Conservation (phyloP, 2,797 vertebrate genomes). For the Alcedo atthis region DNA sequence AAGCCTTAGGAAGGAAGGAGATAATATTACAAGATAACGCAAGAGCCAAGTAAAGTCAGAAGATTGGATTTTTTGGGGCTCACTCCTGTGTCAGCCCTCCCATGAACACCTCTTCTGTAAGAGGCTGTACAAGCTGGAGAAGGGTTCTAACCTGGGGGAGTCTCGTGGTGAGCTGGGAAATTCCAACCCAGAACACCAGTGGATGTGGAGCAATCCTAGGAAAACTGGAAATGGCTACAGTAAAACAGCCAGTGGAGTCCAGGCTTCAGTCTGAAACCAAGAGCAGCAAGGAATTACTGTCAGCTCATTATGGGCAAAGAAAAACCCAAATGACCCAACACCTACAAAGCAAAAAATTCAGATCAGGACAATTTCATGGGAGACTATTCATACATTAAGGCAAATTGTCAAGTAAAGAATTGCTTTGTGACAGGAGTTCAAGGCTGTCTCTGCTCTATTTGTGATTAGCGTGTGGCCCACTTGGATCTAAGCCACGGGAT, state of each 20-base stretch:
- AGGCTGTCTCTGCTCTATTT: neutral
- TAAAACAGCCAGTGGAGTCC: neutral
- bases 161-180: neutral
- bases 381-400: neutral
- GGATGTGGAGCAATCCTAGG: neutral
- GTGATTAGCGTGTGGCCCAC: neutral
- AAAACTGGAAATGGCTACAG: neutral
- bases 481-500: neutral
- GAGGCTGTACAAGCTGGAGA: fast-evolving
- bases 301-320: neutral
- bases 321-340: neutral
- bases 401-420: neutral
- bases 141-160: neutral
- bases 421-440: neutral
- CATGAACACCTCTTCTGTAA: neutral
- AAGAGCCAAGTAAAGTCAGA: neutral
- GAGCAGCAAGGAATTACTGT: neutral
- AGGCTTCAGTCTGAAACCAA: neutral
- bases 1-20: neutral
- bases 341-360: neutral
- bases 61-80: neutral
- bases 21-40: neutral
- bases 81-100: neutral
- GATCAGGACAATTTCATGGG: neutral
- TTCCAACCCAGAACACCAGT: neutral